Percentiles rank a stretch among this genome's conserved stretches.
Evolutionary conservation across 2,888 invertebrate species (phyloP).

Genomic region (Idaea dimidiata): DNA sequence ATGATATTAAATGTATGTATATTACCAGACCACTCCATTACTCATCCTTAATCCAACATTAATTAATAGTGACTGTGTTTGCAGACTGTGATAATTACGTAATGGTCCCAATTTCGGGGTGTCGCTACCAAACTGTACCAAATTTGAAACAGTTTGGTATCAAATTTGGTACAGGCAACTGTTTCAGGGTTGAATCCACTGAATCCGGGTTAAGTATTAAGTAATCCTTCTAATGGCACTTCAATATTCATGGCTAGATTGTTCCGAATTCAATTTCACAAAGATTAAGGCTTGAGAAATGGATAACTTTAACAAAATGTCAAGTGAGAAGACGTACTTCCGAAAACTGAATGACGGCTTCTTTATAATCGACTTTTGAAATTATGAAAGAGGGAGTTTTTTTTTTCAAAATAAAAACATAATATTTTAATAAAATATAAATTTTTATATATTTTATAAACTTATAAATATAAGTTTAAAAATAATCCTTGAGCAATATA

Average conservation of each 20-base stretch:
- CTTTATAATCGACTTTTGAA: not conserved
- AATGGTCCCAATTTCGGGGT: not conserved
- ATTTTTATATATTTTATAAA: too few relatives aligned
- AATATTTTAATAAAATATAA: too few relatives aligned
- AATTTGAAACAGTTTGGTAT: not conserved
- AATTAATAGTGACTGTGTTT: not conserved
- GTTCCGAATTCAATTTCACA: not conserved
- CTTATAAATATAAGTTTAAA: too few relatives aligned
- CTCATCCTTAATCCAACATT: not conserved
- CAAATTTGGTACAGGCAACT: not conserved
- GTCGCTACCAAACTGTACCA: not conserved
- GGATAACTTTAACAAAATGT: not conserved
- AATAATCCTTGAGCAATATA: too few relatives aligned
- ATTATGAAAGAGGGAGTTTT: not conserved
- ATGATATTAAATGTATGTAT: not conserved
- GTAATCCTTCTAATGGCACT: not conserved
- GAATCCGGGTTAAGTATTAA: conserved; percentile 1
- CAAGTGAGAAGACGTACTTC: not conserved
- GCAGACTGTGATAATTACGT: not conserved
- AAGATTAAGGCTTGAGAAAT: not conserved
- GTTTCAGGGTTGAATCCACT: not conserved
- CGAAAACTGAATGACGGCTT: not conserved
- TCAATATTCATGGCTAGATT: conserved; percentile 1
- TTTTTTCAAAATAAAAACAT: too few relatives aligned
- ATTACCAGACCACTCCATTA: not conserved